Evolutionary conservation across 2,888 invertebrate genomes (phyloP).

Genomic region (Rhagium mordax): DNA sequence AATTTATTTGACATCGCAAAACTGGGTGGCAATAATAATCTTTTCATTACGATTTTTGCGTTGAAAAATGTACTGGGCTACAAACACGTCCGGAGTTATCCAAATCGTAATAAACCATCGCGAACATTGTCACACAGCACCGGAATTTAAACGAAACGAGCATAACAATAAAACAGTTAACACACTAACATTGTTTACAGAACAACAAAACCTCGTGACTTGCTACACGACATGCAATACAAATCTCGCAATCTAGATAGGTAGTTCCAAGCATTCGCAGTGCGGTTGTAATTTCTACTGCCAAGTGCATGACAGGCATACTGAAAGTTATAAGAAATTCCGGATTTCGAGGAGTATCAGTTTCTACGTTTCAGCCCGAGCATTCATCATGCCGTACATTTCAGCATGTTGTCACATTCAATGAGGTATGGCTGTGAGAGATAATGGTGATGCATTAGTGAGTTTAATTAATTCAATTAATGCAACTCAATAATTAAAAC

Average conservation of each 20-base stretch:
- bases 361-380: background rate
- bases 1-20: too few species aligned
- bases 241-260: background rate
- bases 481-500: too few species aligned
- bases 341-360: background rate
- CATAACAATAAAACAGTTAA: constrained; percentile 34
- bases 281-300: background rate
- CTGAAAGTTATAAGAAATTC: background rate
- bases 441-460: background rate
- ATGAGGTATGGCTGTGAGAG: background rate
- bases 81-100: background rate
- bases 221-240: constrained; percentile 6
- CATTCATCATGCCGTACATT: background rate
- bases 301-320: background rate
- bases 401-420: background rate
- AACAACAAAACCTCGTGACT: constrained; percentile 15
- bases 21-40: too few species aligned
- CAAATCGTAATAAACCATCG: background rate
- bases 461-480: background rate
- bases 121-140: background rate
- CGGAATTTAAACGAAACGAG: constrained; percentile 14
- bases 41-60: too few species aligned
- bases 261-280: background rate
- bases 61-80: constrained; percentile 1
- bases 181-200: constrained; percentile 45